Base-by-base conservation (phyloP, 1,140 invertebrate species). In the Mizuhopecten yessoensis region DNA sequence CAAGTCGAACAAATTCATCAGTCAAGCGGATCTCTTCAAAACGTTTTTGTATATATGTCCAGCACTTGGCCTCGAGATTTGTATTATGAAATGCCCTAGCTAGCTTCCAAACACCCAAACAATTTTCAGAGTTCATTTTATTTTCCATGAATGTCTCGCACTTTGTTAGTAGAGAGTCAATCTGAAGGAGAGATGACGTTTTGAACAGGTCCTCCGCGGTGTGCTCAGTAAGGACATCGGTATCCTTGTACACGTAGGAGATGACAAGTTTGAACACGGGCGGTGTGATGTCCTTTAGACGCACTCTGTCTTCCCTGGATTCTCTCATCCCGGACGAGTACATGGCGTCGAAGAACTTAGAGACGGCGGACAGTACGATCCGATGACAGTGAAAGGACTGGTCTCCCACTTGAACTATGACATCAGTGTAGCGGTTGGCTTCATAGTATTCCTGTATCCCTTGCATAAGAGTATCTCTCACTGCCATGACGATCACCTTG, bases 301-400 rank as follows among this genome's bases (percentile, higher is more conserved):
- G 42, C 20, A 92, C 88, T n/a, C 36, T 39, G n/a, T 91, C 89
- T 33, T 88, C 86, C 86, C 36, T 87, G 29, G 90, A 88, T 45
- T 93, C 92, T 39, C 36, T 88, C 91, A 93, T 91, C 15, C 89
- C 87, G 23, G 92, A 90, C 23, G 90, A 90, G 87, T 91, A 93
- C 92, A 93, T 93, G 29, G 89, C 92, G 39, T 93, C 91, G 87
- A 93, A 93, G 23, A 91, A 93, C 3, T 33, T 17, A 1, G 92
- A 93, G 7, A 90, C 88, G 33, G 91, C 86, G 17, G 92, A 91
- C 20, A 93, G 42, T 15, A 93, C 90, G 29, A 93, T 34, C 34
- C 87, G 88, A 34, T 93, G 92, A 57, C 92, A 93, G 86, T 42
- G 87, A 86, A 93, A 92, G 20, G 88, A 87, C 29, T 89, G 87